Conservation (phyloP, 2,888 invertebrate species). For the Polymixis flavicincta region DNA sequence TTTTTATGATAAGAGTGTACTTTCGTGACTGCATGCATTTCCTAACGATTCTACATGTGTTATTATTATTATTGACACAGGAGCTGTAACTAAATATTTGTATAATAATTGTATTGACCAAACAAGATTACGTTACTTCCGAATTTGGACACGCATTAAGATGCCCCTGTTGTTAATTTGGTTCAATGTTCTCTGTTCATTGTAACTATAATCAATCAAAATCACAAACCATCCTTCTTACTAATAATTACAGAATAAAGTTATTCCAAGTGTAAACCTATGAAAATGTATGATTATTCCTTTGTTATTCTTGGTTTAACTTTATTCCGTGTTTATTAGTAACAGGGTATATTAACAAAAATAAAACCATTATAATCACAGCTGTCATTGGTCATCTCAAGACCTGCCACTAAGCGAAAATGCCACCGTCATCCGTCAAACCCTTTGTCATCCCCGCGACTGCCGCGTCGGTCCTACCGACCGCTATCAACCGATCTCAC, state of each 20-base stretch:
- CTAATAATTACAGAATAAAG: too few relatives aligned
- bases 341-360: too few relatives aligned
- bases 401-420: constrained; percentile 50
- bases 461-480: constrained; percentile 50
- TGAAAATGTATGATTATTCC: too few relatives aligned
- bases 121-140: background rate
- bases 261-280: too few relatives aligned
- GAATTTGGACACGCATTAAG: background rate
- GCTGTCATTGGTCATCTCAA: constrained; percentile 39
- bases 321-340: too few relatives aligned
- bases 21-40: too few relatives aligned
- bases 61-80: background rate
- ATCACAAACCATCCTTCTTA: too few relatives aligned
- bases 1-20: too few relatives aligned
- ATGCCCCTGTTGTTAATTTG: background rate
- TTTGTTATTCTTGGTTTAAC: too few relatives aligned
- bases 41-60: too few relatives aligned
- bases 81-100: background rate
- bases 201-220: background rate
- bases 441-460: constrained; percentile 45
- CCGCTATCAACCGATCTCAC: constrained; percentile 62
- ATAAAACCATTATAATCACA: constrained; percentile 7
- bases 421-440: constrained; percentile 60
- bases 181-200: background rate
- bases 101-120: background rate